These are phyloP conservation scores for Melikaiella ostensackeni DNA, from an alignment of 2,888 invertebrate species.

Conservation along the genomic window DNA sequence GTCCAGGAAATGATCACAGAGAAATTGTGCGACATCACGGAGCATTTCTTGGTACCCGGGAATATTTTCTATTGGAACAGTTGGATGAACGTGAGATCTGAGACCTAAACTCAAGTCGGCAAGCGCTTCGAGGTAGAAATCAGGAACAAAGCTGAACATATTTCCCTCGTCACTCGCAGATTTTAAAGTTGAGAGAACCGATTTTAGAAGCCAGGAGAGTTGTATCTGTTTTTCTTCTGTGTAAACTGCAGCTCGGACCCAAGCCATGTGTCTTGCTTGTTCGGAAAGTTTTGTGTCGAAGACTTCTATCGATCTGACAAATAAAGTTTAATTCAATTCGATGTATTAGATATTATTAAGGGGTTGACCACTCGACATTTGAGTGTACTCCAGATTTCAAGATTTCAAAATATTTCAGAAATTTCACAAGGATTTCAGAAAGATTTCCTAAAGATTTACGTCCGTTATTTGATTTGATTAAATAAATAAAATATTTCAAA, in stretches of 20 bases:
- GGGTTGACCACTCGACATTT: no score
- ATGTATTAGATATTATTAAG: no score
- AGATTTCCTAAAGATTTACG: no score
- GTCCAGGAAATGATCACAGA: conserved; percentile 88
- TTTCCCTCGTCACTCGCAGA: conserved; percentile 81
- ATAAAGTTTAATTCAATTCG: background rate
- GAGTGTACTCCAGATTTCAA: no score
- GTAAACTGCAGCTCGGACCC: conserved; percentile 84
- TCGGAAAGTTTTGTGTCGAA: conserved; percentile 81
- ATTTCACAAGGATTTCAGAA: no score
- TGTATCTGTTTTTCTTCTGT: conserved; percentile 82
- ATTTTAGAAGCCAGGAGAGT: conserved; percentile 81
- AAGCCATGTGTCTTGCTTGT: conserved; percentile 83
- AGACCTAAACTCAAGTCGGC: conserved; percentile 83
- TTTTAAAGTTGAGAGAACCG: conserved; percentile 81
- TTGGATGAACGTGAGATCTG: conserved; percentile 83
- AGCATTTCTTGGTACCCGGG: conserved; percentile 81
- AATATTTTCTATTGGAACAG: conserved; percentile 79
- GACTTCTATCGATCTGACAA: conserved; percentile 79
- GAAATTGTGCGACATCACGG: conserved; percentile 84
- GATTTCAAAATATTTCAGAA: no score
- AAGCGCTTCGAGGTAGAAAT: conserved; percentile 85
- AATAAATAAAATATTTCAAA: no score
- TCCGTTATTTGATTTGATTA: no score
- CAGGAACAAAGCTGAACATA: conserved; percentile 85